Evolutionary conservation across 2,888 invertebrate genomes (phyloP).

Genomic region (Drosophila lacicola): DNA sequence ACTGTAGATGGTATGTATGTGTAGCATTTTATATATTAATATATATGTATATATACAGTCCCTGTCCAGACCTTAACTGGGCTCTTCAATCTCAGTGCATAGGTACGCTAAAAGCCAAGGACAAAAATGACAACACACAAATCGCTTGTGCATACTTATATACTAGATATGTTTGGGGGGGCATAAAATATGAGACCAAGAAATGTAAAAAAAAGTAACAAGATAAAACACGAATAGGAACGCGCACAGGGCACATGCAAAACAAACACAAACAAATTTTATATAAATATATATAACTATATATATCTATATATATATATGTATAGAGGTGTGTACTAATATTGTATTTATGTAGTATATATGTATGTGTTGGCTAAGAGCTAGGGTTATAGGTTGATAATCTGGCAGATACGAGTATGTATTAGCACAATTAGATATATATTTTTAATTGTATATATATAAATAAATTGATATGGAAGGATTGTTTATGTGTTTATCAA

Average conservation of each 20-base stretch:
- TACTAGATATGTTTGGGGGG: conserved; percentile 21
- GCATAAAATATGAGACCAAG: conserved; percentile 18
- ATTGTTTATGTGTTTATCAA: conserved; percentile 70
- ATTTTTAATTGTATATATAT: conserved; percentile 34
- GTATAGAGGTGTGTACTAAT: conserved; percentile 29
- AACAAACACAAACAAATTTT: conserved; percentile 78
- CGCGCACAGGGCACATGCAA: conserved; percentile 78
- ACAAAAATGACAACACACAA: conserved; percentile 46
- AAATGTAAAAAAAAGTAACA: conserved; percentile 12
- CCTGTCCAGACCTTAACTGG: conserved; percentile 12
- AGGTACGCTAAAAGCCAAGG: conserved; percentile 36
- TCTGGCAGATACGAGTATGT: conserved; percentile 70
- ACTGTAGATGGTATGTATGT: conserved; percentile 38
- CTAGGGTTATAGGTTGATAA: conserved; percentile 68
- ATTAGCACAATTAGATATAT: conserved; percentile 77
- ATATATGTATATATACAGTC: conserved; percentile 38
- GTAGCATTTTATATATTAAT: conserved; percentile 7
- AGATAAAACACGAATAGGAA: conserved; percentile 31
- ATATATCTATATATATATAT: conserved; percentile 24
- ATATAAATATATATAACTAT: conserved; percentile 28
- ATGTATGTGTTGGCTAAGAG: conserved; percentile 48
- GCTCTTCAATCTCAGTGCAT: conserved; percentile 37
- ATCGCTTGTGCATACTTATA: conserved; percentile 48
- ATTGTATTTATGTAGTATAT: conserved; percentile 36
- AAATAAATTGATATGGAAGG: conserved; percentile 22